Base-by-base conservation (phyloP, 1,140 invertebrate species). In the Neodiprion virginianus region DNA sequence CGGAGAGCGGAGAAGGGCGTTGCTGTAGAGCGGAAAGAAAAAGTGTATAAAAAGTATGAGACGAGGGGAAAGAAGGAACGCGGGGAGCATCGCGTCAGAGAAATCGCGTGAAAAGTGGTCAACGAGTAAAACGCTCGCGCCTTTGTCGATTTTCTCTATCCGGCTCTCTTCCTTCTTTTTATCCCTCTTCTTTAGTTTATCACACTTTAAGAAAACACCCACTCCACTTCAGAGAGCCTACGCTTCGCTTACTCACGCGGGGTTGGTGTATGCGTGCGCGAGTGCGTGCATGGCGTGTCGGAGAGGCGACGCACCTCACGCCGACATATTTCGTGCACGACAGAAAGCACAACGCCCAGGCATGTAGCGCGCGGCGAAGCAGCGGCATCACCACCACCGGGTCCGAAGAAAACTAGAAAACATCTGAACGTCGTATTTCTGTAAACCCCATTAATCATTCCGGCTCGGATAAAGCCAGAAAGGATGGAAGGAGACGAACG, bases 361-460 rank as follows among this genome's bases (percentile, higher is more conserved):
- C 28, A 40, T 40, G 28, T 40, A 40, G 69, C 67, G 28, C 12
- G 21, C 48, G 48, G 10, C 68, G 23, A 70, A 71, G 71, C 28
- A 40, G 28, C 28, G 28, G 28, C 28, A 40, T 40, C 28, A 40
- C 1, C 21, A 48, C 71, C 70, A 72, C 72, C 76, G 28, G 49
- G 23, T 10, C 48, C 8, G 65, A 75, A 74, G 75, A 78, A 76
- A 76, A 78, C 69, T 73, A 74, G 73, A 48, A 74, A 76, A 76
- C 72, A 72, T 70, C 71, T 71, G 47, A 71, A 71, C 53, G 53
- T 61, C 53, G 53, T 61, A 61, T 61, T 61, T 61, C 53, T 61
- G 53, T 61, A 61, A 61, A 61, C 53, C 74, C 72, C 79, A 83
- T 83, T 83, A 83, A 83, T 81, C 80, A 81, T 82, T 79, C 76